A percentile compares a stretch with the other conserved stretches of the same genome.
phyloP scores from a whole-genome alignment of 2,113 vertebrate species.

The Dicerorhinus sumatrensis region DNA sequence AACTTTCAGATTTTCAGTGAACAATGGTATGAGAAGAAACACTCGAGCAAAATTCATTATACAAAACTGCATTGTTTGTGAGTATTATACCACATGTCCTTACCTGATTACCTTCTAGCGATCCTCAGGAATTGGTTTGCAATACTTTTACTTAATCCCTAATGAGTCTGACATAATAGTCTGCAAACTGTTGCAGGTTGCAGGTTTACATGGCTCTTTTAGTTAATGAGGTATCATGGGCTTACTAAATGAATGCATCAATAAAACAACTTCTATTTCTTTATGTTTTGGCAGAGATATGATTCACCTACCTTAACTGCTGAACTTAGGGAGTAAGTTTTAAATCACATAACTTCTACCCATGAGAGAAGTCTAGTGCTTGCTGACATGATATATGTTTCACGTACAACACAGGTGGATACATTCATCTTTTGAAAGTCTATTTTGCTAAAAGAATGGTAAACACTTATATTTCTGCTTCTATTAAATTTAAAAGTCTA shows the following conservation, averaged over 20 bases:
- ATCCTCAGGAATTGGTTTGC: background rate
- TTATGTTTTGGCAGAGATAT: constrained; percentile 23
- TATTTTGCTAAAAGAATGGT: constrained; percentile 67
- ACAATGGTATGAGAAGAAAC: background rate
- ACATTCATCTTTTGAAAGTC: constrained; percentile 64
- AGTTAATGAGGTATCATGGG: constrained; percentile 49
- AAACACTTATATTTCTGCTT: constrained; percentile 65
- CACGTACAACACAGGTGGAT: background rate
- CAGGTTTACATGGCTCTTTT: constrained; percentile 26
- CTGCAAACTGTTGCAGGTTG: constrained; percentile 30
- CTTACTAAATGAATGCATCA: constrained; percentile 72
- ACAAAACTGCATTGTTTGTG: background rate
- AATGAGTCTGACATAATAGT: background rate
- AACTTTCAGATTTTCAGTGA: background rate
- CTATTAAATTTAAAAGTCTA: constrained; percentile 64
- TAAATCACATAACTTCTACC: constrained; percentile 42
- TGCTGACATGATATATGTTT: background rate
- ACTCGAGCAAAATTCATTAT: background rate
- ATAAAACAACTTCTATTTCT: constrained; percentile 26
- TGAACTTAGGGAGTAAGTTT: constrained; percentile 65
- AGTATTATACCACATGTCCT: background rate
- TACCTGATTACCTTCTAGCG: constrained; percentile 17
- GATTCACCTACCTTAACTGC: constrained; percentile 54
- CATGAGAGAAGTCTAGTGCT: constrained; percentile 57
- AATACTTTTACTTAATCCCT: constrained; percentile 48